Evolutionary conservation across 1,140 invertebrate species (phyloP).

Genomic region (Lasaia peninsularis): DNA sequence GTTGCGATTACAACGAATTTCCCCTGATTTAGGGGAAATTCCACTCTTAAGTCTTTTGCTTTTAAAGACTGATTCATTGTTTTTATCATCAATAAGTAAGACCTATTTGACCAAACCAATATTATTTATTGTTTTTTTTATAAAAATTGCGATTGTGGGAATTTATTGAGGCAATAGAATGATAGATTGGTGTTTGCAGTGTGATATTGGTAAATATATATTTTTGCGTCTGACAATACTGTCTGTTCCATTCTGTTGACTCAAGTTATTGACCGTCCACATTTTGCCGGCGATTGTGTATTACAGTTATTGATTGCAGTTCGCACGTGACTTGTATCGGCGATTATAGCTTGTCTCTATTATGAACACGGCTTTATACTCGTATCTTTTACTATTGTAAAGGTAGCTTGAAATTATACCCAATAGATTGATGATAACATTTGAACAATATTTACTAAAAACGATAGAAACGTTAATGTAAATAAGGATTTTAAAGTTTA

Average conservation of each 20-base stretch:
- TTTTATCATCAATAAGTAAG: slow-evolving; percentile 4
- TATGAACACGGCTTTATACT: slow-evolving; percentile 30
- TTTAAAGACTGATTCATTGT: background rate
- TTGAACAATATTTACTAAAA: too few relatives aligned
- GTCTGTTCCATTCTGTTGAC: slow-evolving; percentile 56
- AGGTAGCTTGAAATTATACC: background rate
- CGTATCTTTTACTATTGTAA: background rate
- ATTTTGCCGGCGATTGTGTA: slow-evolving; percentile 69
- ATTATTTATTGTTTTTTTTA: background rate
- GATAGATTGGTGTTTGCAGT: background rate
- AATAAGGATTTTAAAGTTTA: too few relatives aligned
- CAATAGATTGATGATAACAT: too few relatives aligned
- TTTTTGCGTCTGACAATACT: slow-evolving; percentile 42
- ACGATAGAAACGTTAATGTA: too few relatives aligned
- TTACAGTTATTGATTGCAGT: slow-evolving; percentile 74
- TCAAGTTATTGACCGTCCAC: slow-evolving; percentile 67
- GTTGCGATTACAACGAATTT: slow-evolving; percentile 43
- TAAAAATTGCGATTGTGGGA: background rate
- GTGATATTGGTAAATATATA: slow-evolving; percentile 9
- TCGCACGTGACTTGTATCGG: slow-evolving; percentile 67
- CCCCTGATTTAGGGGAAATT: slow-evolving; percentile 35
- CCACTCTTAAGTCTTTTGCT: background rate
- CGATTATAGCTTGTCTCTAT: slow-evolving; percentile 51
- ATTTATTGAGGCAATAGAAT: background rate
- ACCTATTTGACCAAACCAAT: background rate